Base-by-base conservation (phyloP, 2,113 vertebrate genomes). In the Heliornis fulica region DNA sequence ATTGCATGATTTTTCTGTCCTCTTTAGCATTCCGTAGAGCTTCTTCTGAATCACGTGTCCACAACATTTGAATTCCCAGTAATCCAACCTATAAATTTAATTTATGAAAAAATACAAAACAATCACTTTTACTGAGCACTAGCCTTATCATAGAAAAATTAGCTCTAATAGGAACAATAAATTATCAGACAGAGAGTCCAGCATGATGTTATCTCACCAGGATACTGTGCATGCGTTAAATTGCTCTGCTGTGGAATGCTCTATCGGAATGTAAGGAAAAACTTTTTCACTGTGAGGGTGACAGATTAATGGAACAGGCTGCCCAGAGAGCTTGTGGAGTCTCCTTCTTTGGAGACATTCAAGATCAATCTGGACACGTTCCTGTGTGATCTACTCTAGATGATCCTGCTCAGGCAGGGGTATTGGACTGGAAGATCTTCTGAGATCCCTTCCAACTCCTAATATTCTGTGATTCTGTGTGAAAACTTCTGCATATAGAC, bases 31-130 rank as follows among this genome's bases (percentile, higher is more conserved):
- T 97, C 32, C 88, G 90, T 38, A 99, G 98, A 43, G 99, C 99
- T 32, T 98, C 98, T 89, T 99, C 98, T 71, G 98, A 98, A 64
- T 99, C 98, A 72, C 92, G 97, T 41, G 99, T 99, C 99, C 99
- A 99, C 87, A 99, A 93, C 98, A 99, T 98, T 93, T 99, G 99
- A 96, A 99, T 97, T 81, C 98, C 99, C 78, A 99, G 94, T 79
- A 99, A 98, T n/a, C 99, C 99, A 68, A 99, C 98, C 98, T 99
- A 93, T 40, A 96, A 87, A 91, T 79, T 15, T 64, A 85, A 40
- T 34, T 90, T 26, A 71, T 38, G 70, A 87, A 94, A 41, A 85
- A 77, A 71, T 81, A 69, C 7, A 70, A 65, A 87, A 57, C 9
- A 95, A 84, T n/a, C 63, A 60, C 32, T 66, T 89, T 32, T 63